Base-by-base conservation (phyloP, 2,888 invertebrate genomes). In the Cecidostiba fungosa region DNA sequence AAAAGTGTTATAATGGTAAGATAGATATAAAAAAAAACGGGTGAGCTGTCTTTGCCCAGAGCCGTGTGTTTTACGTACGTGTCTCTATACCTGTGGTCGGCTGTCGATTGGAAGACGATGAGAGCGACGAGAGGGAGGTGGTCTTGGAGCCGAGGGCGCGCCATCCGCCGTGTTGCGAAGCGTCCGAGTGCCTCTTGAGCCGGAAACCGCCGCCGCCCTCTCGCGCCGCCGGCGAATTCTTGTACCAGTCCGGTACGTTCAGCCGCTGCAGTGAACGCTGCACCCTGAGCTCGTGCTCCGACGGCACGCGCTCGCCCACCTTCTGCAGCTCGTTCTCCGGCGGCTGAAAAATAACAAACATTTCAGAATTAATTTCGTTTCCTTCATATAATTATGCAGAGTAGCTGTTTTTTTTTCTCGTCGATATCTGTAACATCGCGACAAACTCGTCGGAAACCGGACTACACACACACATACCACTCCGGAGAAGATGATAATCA, bases 241-340 rank as follows among this genome's bases (percentile, higher is more conserved):
- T 96, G 94, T 96, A 98, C 99, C 99, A 99, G 93, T 98, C 98
- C 87, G 99, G 99, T 88, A 99, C 97, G 94, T 98, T 97, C 90
- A 99, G 96, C 92, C 98, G 97, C 94, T 98, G 98, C 91, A 99
- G 94, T 80, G 98, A 98, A 90, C 98, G 96, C 94, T 98, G 98
- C 87, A 99, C 97, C 89, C 98, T 96, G 89, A 98, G 95, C 94
- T 99, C 98, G 94, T 98, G 98, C 94, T 98, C 98, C 88, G 98
- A 98, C 92, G 98, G 96, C 92, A 96, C 96, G 87, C 97, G 95
- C 92, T 97, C 97, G 87, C 95, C 95, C 89, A 95, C 96, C 95
- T 97, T 97, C 94, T 98, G 97, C 92, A 98, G 95, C 94, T 98
- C 97, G 96, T 98, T 98, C 94, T 98, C 98, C 89, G 98, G 98